Conservation (phyloP, 2,888 invertebrate species). For the Monoplex corrugatus region DNA sequence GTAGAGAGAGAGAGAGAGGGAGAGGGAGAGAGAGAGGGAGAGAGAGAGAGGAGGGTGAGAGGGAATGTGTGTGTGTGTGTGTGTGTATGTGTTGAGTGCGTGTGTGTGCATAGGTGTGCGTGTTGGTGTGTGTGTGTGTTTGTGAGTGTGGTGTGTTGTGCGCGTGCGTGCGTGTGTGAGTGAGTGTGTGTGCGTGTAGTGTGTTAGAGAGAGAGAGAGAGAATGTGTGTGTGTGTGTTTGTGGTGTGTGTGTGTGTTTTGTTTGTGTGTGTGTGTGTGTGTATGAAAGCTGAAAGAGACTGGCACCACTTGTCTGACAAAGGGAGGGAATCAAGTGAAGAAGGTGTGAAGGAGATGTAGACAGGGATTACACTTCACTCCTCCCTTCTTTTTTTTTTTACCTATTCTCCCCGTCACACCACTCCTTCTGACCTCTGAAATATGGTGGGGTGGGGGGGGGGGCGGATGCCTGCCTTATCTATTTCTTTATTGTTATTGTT, state of each 20-base stretch:
- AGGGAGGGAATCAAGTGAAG: not conserved
- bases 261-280: not conserved
- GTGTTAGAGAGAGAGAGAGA: too few relatives aligned
- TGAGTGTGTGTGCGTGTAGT: not conserved
- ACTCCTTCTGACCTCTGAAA: too few relatives aligned
- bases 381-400: too few relatives aligned
- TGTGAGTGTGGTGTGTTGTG: not conserved
- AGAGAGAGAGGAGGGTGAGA: not conserved
- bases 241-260: not conserved
- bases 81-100: not conserved
- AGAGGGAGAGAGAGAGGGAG: not conserved
- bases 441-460: too few relatives aligned
- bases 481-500: too few relatives aligned
- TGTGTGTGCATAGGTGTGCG: not conserved
- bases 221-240: not conserved
- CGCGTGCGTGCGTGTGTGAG: not conserved
- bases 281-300: not conserved
- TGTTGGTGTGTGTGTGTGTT: not conserved
- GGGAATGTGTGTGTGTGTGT: not conserved
- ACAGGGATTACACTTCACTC: too few relatives aligned
- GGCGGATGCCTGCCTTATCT: too few relatives aligned
- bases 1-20: not conserved
- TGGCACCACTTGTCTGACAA: not conserved
- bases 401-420: too few relatives aligned
- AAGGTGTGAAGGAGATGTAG: too few relatives aligned